These are phyloP conservation scores for Turritopsis rubra DNA, from an alignment of 30 jellyfish, hydroid and myxozoan species.

Conservation along the genomic window DNA sequence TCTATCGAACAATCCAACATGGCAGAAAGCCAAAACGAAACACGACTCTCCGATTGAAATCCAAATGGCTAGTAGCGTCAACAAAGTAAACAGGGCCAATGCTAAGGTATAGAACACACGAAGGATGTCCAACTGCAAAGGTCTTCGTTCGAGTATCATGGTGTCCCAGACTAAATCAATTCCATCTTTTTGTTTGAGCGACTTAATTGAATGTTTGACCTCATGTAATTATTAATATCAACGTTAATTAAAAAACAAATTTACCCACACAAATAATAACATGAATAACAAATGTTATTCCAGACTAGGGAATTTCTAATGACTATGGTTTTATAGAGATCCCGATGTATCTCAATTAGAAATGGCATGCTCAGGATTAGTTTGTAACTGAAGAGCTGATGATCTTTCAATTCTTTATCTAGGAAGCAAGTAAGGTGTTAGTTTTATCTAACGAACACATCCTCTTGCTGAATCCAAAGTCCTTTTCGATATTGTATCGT, in stretches of 20 bases:
- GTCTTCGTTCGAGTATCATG: background rate
- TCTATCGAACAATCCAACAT: slow-evolving; percentile 41
- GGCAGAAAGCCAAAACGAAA: slow-evolving; percentile 65
- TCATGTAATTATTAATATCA: background rate
- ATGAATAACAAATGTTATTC: too few species aligned
- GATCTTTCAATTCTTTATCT: background rate
- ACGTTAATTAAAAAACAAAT: too few species aligned
- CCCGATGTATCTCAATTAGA: too few species aligned
- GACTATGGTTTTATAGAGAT: too few species aligned
- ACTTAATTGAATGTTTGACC: background rate
- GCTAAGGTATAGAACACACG: slow-evolving; percentile 65
- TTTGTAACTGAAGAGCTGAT: background rate
- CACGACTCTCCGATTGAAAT: slow-evolving; percentile 22
- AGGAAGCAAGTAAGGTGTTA: slow-evolving; percentile 71
- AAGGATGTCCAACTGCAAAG: background rate
- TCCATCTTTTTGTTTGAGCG: background rate
- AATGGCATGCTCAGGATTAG: too few species aligned
- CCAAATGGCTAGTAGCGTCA: slow-evolving; percentile 46
- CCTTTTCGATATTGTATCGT: slow-evolving; percentile 51
- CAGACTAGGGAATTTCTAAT: too few species aligned
- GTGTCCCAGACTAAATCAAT: background rate
- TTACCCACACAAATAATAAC: too few species aligned
- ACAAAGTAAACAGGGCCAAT: slow-evolving; percentile 63
- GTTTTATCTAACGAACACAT: slow-evolving; percentile 52
- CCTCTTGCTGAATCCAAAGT: slow-evolving; percentile 57